Percentiles rank a stretch among this genome's conserved stretches.
These are phyloP conservation scores for Oryzias melastigma DNA, from an alignment of 2,113 vertebrate species.

Conservation along the genomic window DNA sequence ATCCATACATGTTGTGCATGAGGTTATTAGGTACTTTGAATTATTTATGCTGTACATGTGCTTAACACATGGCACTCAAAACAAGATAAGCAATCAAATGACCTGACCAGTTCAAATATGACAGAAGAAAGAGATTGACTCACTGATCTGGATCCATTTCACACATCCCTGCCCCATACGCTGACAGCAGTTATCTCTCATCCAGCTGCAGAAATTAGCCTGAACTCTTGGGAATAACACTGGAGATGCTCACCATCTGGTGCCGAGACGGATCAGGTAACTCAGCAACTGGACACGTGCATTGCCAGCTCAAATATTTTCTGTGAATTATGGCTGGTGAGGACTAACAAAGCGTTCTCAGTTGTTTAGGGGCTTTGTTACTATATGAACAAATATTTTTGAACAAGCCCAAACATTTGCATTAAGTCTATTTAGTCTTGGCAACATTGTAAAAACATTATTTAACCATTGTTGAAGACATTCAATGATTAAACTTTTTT, in stretches of 20 bases:
- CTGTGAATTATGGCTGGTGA: conserved; percentile 13
- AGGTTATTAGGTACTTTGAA: no score
- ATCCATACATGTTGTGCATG: neutral
- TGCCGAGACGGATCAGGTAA: conserved; percentile 31
- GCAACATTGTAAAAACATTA: no score
- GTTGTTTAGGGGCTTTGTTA: no score
- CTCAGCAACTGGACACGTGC: conserved; percentile 39
- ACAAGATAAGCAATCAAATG: neutral
- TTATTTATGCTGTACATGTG: neutral
- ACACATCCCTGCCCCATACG: neutral
- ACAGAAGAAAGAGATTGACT: neutral
- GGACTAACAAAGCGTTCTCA: neutral
- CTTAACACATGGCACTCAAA: neutral
- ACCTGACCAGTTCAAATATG: neutral
- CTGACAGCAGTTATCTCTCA: neutral
- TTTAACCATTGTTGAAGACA: no score
- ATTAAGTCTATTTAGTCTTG: no score
- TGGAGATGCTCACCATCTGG: conserved; percentile 35
- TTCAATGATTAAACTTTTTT: no score
- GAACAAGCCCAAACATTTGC: no score
- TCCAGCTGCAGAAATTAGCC: conserved; percentile 10
- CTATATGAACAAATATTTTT: no score
- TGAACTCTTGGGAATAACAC: conserved; percentile 9
- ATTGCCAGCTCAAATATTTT: conserved; percentile 16
- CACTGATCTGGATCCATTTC: neutral